A percentile compares a stretch with the other conserved stretches of the same genome.
Conservation (phyloP, 2,797 vertebrate genomes). For the Bryconaethiops microstoma region DNA sequence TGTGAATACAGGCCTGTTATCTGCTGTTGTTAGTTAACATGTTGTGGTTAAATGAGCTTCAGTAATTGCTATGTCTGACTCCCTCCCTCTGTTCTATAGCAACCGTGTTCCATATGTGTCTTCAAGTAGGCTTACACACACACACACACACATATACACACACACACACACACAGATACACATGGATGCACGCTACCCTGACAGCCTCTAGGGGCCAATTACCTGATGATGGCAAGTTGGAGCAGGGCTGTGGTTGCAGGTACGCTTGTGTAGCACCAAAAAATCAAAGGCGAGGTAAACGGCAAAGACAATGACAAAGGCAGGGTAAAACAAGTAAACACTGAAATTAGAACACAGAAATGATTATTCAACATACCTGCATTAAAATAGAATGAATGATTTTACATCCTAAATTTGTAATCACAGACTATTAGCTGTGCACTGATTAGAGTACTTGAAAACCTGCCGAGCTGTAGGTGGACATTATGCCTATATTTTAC, state of each 20-base stretch:
- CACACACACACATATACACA: slow-evolving; percentile 12
- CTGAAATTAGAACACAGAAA: background rate
- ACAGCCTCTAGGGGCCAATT: slow-evolving; percentile 78
- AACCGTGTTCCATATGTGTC: slow-evolving; percentile 75
- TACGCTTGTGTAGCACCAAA: slow-evolving; percentile 59
- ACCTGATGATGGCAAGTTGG: slow-evolving; percentile 76
- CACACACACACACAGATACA: slow-evolving; percentile 49
- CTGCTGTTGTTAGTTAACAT: slow-evolving; percentile 65
- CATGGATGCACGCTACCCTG: slow-evolving; percentile 44
- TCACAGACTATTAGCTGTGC: background rate
- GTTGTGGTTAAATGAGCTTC: slow-evolving; percentile 73
- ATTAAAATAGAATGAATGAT: background rate
- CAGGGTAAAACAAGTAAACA: slow-evolving; percentile 23
- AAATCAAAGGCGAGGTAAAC: background rate
- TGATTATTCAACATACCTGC: background rate
- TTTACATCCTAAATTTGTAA: background rate
- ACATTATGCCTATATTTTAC: background rate
- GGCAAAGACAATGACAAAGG: background rate
- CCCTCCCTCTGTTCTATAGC: slow-evolving; percentile 69
- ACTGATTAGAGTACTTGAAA: slow-evolving; percentile 10
- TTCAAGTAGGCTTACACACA: slow-evolving; percentile 61
- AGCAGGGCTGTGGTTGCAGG: slow-evolving; percentile 76
- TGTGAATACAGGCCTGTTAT: background rate
- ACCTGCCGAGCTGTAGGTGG: too few relatives aligned
- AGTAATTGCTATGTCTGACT: slow-evolving; percentile 77